A percentile compares a stretch with the other conserved stretches of the same genome.
These are phyloP conservation scores for Prostheceraeus crozeri DNA, from an alignment of 2,888 invertebrate genomes.

Conservation along the genomic window DNA sequence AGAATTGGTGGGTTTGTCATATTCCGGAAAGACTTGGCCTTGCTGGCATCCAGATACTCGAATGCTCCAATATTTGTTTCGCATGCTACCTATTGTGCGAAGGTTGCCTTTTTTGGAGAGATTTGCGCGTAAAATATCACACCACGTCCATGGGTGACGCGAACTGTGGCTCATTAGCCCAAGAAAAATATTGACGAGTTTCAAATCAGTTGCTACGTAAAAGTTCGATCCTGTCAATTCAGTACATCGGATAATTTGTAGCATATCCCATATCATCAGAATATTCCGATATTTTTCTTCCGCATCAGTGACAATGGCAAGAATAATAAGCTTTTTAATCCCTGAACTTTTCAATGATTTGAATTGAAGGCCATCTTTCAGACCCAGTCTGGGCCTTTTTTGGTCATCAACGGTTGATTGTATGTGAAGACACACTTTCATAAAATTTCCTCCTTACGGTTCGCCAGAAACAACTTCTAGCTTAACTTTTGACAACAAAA, in stretches of 20 bases:
- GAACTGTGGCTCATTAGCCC: slow-evolving; percentile 27
- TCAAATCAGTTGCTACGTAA: slow-evolving; percentile 26
- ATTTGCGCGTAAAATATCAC: not conserved
- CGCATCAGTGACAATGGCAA: slow-evolving; percentile 7
- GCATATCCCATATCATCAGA: slow-evolving; percentile 5
- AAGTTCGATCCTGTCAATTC: no score
- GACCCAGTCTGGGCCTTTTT: no score
- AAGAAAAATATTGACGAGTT: slow-evolving; percentile 29
- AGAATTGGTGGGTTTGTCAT: not conserved
- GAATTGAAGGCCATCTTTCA: no score
- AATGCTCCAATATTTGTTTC: slow-evolving; percentile 1
- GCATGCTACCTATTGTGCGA: slow-evolving; percentile 7
- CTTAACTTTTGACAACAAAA: not conserved
- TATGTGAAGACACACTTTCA: not conserved
- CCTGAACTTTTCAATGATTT: no score
- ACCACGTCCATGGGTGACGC: slow-evolving; percentile 9
- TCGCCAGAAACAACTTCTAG: not conserved
- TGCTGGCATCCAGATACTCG: not conserved
- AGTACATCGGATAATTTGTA: no score
- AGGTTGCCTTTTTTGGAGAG: not conserved
- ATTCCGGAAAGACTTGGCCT: slow-evolving; percentile 16
- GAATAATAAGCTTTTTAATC: slow-evolving; percentile 13
- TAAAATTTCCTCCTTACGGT: not conserved
- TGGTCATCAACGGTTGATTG: no score
- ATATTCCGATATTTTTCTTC: slow-evolving; percentile 21